Evolutionary conservation across 2,797 vertebrate genomes (phyloP).

Genomic region (Aselliscus stoliczkanus): DNA sequence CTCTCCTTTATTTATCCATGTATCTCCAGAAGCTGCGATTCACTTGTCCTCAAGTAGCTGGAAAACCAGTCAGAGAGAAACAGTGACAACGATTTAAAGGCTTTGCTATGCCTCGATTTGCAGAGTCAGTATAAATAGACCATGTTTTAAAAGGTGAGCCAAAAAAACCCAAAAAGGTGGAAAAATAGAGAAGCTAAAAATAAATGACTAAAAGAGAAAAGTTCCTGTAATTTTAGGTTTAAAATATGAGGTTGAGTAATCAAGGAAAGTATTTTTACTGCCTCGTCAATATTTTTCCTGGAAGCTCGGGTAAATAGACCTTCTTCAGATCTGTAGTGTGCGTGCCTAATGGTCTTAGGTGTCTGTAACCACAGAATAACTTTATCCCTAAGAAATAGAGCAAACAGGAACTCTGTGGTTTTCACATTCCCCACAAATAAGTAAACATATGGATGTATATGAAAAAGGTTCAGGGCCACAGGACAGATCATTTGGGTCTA

Average conservation of each 20-base stretch:
- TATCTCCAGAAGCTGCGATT: constrained; percentile 55
- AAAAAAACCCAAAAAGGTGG: constrained; percentile 55
- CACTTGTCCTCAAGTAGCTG: constrained; percentile 52
- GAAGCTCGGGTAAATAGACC: constrained; percentile 81
- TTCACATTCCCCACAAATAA: constrained; percentile 75
- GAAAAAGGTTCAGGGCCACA: constrained; percentile 58
- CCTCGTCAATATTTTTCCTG: constrained; percentile 89
- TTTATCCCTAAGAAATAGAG: constrained; percentile 82
- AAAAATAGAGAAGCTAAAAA: constrained; percentile 83
- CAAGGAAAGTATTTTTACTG: constrained; percentile 88
- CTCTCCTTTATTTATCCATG: constrained; percentile 60
- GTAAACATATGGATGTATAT: constrained; percentile 14
- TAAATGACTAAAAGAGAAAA: constrained; percentile 81
- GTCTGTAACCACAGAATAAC: constrained; percentile 83
- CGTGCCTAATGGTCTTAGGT: constrained; percentile 82
- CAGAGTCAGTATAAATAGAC: constrained; percentile 70
- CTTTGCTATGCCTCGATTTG: constrained; percentile 53
- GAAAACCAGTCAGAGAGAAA: constrained; percentile 36
- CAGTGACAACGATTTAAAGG: background rate
- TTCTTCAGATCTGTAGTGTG: constrained; percentile 82
- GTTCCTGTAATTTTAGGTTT: constrained; percentile 85
- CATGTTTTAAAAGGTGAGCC: constrained; percentile 74
- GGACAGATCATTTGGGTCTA: constrained; percentile 72
- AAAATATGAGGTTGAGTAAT: constrained; percentile 84
- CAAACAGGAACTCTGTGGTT: constrained; percentile 85